A percentile compares a stretch with the other conserved stretches of the same genome.
These are phyloP conservation scores for Orientallactaga sibirica DNA, from an alignment of 2,797 vertebrate genomes.

Conservation along the genomic window DNA sequence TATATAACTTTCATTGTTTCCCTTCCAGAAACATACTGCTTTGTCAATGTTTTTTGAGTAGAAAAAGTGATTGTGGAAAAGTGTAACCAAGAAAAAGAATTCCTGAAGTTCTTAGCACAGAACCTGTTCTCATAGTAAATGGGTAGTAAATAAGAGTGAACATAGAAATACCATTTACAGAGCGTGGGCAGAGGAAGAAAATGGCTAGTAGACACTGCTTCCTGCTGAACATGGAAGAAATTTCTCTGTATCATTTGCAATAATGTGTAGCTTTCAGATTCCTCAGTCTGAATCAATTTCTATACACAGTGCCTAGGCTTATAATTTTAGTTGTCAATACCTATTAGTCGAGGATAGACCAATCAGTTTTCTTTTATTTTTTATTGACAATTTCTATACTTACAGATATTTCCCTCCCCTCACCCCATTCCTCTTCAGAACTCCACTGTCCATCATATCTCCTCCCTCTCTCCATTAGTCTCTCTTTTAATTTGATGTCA, in stretches of 20 bases:
- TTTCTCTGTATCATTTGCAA: constrained; percentile 21
- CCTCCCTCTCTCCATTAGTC: too few relatives aligned
- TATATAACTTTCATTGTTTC: constrained; percentile 46
- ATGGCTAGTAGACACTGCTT: neutral
- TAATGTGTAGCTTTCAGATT: constrained; percentile 19
- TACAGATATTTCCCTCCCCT: too few relatives aligned
- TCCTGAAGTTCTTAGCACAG: constrained; percentile 37
- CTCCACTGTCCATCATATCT: too few relatives aligned
- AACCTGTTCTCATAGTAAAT: neutral
- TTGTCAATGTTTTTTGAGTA: constrained; percentile 62
- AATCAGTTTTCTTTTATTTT: constrained; percentile 33
- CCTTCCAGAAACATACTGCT: constrained; percentile 64
- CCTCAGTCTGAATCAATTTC: neutral
- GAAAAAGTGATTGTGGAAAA: constrained; percentile 46
- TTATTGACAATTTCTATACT: too few relatives aligned
- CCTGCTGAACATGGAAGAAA: neutral
- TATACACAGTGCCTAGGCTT: neutral
- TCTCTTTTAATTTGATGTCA: too few relatives aligned
- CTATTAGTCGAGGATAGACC: constrained; percentile 56
- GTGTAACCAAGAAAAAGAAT: constrained; percentile 23
- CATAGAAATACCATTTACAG: neutral
- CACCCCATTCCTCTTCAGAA: too few relatives aligned
- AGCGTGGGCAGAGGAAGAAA: neutral
- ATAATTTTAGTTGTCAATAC: constrained; percentile 40
- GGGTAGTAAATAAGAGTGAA: neutral